phyloP scores from a whole-genome alignment of 2,113 vertebrate genomes.

The Equus quagga region DNA sequence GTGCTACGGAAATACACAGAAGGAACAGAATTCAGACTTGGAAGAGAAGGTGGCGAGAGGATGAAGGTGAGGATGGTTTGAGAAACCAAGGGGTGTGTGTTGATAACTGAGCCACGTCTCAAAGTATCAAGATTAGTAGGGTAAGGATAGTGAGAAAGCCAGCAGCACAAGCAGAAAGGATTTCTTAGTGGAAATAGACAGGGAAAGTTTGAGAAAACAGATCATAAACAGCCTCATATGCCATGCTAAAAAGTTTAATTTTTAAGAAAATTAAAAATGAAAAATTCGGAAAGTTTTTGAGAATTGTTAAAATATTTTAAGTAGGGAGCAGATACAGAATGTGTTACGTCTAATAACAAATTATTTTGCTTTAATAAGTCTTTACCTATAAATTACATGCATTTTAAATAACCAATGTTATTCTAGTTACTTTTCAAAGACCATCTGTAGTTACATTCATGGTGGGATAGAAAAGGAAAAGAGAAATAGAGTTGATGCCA shows the following conservation, averaged over 20 bases:
- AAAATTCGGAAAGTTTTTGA: neutral
- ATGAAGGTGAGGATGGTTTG: neutral
- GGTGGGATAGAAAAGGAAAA: neutral
- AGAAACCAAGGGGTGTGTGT: neutral
- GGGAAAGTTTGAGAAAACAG: neutral
- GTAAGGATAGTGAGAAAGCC: neutral
- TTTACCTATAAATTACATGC: neutral
- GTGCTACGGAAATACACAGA: neutral
- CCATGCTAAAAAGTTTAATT: constrained; percentile 5
- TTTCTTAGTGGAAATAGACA: neutral
- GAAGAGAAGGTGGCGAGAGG: neutral
- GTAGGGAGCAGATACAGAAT: neutral
- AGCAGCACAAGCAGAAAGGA: neutral
- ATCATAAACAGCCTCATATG: neutral
- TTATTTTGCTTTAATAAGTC: neutral
- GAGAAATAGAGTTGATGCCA: neutral
- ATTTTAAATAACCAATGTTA: neutral
- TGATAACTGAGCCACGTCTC: neutral
- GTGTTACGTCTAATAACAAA: neutral
- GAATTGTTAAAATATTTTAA: constrained; percentile 29
- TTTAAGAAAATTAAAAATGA: neutral
- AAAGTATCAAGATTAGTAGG: neutral
- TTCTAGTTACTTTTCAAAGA: neutral
- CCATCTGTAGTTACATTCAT: neutral
- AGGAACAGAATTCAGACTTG: neutral